Percentiles rank a stretch among this genome's conserved stretches.
Evolutionary conservation across 2,113 vertebrate species (phyloP).

Genomic region (Podarcis raffonei): DNA sequence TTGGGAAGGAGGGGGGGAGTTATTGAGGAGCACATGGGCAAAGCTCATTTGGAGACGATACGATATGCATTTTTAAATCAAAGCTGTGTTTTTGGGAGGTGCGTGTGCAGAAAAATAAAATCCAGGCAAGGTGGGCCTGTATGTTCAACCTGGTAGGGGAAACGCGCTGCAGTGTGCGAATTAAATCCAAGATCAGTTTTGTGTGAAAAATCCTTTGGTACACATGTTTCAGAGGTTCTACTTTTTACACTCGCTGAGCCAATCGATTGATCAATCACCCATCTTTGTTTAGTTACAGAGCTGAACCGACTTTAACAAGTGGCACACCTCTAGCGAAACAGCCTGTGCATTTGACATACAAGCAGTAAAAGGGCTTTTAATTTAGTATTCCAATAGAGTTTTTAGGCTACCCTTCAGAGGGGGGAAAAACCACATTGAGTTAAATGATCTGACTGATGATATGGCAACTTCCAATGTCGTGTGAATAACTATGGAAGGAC

Average conservation of each 20-base stretch:
- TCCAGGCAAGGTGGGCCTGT: background rate
- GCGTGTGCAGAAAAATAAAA: background rate
- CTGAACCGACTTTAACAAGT: background rate
- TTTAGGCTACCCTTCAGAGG: background rate
- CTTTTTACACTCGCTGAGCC: background rate
- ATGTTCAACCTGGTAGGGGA: background rate
- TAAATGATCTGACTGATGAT: too few species aligned
- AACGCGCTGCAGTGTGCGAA: background rate
- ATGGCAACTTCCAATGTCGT: too few species aligned
- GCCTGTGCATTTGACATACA: background rate
- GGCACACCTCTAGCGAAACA: background rate
- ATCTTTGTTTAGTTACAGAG: background rate
- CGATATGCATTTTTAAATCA: background rate
- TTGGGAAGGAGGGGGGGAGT: conserved; percentile 54
- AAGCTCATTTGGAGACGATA: background rate
- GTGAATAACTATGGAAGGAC: too few species aligned
- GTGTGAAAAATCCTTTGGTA: background rate
- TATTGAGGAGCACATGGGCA: background rate
- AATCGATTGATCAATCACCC: too few species aligned
- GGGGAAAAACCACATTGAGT: background rate
- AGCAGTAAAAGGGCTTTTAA: too few species aligned
- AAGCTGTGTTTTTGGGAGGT: background rate
- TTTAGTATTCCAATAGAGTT: background rate
- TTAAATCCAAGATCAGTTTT: background rate
- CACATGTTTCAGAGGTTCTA: background rate